phyloP scores from a whole-genome alignment of 2,113 vertebrate species.

The Cepphus grylle region DNA sequence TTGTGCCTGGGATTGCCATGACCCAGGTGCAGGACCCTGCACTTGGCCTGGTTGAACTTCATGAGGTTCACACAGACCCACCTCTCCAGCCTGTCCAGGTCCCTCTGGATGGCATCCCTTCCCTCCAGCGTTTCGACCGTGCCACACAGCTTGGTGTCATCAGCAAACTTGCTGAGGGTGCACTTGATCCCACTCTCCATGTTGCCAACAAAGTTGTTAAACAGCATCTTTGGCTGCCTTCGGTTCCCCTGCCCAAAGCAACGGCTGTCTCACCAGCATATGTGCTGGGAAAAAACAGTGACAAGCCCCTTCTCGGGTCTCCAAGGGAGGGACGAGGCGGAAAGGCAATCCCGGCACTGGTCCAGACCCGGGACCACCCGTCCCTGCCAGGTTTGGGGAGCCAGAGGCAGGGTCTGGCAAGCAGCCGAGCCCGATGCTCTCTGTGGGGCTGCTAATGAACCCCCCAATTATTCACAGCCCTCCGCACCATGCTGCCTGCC shows the following conservation, averaged over 20 bases:
- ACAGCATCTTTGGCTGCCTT: not conserved
- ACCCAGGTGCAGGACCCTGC: no score
- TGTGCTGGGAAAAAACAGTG: not conserved
- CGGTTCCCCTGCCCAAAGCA: not conserved
- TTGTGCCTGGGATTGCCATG: no score
- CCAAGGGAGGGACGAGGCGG: not conserved
- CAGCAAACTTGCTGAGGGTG: no score
- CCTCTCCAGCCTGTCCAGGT: no score
- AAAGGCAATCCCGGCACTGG: not conserved
- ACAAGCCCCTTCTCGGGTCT: not conserved
- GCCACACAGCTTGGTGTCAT: no score
- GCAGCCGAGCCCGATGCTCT: not conserved
- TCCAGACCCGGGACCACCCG: not conserved
- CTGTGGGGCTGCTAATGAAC: not conserved
- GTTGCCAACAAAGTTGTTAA: no score
- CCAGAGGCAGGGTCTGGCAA: not conserved
- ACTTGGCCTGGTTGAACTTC: no score
- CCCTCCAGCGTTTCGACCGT: no score
- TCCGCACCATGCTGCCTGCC: rapidly evolving
- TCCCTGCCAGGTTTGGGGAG: not conserved
- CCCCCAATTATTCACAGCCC: not conserved
- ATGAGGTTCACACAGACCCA: no score
- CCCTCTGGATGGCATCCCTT: no score
- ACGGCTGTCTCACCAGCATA: rapidly evolving
- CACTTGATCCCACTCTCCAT: no score